phyloP scores from a whole-genome alignment of 1,140 invertebrate genomes.

The Arctopsyche grandis region DNA sequence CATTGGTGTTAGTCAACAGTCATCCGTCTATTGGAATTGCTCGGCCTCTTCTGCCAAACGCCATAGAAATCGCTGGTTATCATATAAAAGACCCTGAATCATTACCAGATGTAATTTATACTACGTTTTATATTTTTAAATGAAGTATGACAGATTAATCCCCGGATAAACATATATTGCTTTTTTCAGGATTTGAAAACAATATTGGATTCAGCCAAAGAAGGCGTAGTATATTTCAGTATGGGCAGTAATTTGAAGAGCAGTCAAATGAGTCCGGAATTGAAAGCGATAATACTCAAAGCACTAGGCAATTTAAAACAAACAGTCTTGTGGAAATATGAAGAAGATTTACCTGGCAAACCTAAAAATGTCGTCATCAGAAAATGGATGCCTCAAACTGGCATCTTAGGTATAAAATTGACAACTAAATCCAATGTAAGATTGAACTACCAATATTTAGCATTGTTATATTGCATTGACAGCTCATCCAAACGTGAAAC shows the following conservation, averaged over 20 bases:
- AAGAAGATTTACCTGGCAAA: constrained; percentile 65
- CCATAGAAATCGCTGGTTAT: constrained; percentile 69
- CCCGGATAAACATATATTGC: too few species aligned
- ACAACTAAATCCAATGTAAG: not conserved
- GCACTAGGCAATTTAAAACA: constrained; percentile 68
- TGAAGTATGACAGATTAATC: not conserved
- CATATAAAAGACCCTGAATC: constrained; percentile 59
- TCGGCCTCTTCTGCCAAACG: constrained; percentile 62
- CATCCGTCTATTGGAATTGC: constrained; percentile 64
- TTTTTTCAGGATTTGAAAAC: constrained; percentile 63
- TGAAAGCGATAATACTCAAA: constrained; percentile 63
- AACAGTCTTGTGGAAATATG: constrained; percentile 76
- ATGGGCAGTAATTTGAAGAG: constrained; percentile 71
- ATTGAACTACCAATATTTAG: too few species aligned
- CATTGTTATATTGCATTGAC: not conserved
- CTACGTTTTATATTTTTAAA: too few species aligned
- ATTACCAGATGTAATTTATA: not conserved
- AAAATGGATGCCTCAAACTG: constrained; percentile 77
- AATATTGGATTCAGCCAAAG: constrained; percentile 66
- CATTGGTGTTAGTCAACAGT: constrained; percentile 61
- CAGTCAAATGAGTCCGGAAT: constrained; percentile 62
- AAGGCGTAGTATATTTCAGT: constrained; percentile 73
- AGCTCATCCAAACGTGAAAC: constrained; percentile 57
- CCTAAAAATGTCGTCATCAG: constrained; percentile 72
- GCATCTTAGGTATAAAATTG: constrained; percentile 65